Percentiles rank a stretch among this genome's conserved stretches.
Conservation (phyloP, 1,140 invertebrate genomes). For the Holotrichia oblita region DNA sequence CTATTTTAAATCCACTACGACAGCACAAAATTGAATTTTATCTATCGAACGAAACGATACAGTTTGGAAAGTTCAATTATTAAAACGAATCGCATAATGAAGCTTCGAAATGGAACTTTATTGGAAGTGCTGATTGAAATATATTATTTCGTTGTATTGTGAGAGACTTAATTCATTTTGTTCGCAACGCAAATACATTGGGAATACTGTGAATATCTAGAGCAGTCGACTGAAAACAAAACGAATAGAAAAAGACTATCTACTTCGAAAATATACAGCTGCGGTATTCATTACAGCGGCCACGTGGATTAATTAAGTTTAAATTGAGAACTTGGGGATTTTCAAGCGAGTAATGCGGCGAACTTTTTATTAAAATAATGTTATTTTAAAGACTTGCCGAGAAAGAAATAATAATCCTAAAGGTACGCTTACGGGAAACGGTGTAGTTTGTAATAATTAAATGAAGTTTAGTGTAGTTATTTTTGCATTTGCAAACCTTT, state of each 20-base stretch:
- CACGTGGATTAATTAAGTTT: constrained; percentile 13
- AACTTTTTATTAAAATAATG: constrained; percentile 6
- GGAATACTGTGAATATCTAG: neutral
- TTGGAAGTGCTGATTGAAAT: constrained; percentile 3
- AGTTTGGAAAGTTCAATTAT: neutral
- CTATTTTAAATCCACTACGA: neutral
- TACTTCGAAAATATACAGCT: constrained; percentile 1
- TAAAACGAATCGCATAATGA: constrained; percentile 4
- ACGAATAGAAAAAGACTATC: neutral
- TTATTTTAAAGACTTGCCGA: neutral
- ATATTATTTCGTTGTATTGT: neutral
- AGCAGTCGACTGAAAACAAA: neutral
- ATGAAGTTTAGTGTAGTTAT: neutral
- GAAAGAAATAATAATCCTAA: neutral
- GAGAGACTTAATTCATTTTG: neutral
- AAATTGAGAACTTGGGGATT: neutral
- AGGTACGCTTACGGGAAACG: neutral
- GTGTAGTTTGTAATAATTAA: neutral
- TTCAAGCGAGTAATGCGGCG: neutral
- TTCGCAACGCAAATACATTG: neutral
- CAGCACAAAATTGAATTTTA: neutral
- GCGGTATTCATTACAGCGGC: neutral
- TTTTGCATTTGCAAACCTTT: neutral
- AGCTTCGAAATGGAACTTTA: neutral
- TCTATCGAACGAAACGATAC: neutral